Percentiles rank a stretch among this genome's conserved stretches.
phyloP scores from a whole-genome alignment of 1,140 invertebrate species.

The Caenorhabditis remanei region DNA sequence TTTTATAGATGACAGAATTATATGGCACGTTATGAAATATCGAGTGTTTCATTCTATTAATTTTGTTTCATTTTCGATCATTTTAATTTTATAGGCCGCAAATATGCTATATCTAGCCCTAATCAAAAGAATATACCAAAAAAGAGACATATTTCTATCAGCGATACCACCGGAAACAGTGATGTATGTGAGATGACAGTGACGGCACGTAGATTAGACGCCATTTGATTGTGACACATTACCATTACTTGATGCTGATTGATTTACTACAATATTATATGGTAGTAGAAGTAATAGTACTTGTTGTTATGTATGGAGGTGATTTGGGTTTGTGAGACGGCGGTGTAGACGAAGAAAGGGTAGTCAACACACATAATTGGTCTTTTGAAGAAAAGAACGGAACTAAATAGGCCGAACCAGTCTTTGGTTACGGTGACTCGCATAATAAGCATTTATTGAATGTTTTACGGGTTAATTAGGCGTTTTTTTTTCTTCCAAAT shows the following conservation, averaged over 20 bases:
- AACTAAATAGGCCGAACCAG: background rate
- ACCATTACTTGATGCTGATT: constrained; percentile 9
- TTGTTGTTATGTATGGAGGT: background rate
- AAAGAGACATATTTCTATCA: background rate
- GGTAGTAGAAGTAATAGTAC: background rate
- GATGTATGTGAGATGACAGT: constrained; percentile 26
- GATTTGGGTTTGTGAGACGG: constrained; percentile 7
- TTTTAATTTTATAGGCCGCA: too few relatives aligned
- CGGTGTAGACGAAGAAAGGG: background rate
- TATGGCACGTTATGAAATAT: too few relatives aligned
- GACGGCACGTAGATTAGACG: background rate
- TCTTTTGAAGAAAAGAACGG: background rate
- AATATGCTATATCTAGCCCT: too few relatives aligned
- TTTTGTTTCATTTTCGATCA: too few relatives aligned
- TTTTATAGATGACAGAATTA: too few relatives aligned
- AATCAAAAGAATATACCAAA: too few relatives aligned
- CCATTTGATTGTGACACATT: background rate
- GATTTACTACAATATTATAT: constrained; percentile 4
- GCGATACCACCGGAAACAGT: background rate
- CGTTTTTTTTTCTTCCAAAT: background rate
- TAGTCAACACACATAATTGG: constrained; percentile 21
- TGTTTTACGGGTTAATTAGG: background rate
- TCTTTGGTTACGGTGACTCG: background rate
- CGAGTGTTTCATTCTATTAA: too few relatives aligned
- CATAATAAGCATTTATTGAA: too few relatives aligned